Percentiles rank a stretch among this genome's conserved stretches.
phyloP scores from a whole-genome alignment of 2,888 invertebrate species.

The Pelosia muscerda region DNA sequence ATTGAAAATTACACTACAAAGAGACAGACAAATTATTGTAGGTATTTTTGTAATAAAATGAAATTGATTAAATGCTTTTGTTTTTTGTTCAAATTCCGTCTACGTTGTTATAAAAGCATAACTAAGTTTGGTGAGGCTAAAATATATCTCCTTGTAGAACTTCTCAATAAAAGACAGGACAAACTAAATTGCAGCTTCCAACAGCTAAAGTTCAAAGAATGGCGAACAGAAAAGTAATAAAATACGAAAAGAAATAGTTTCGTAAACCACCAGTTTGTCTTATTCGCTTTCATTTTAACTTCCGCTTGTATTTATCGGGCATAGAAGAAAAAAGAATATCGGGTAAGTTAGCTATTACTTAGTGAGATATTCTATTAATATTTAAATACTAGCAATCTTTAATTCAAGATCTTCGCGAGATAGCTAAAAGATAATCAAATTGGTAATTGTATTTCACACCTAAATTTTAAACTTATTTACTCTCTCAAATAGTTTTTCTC shows the following conservation, averaged over 20 bases:
- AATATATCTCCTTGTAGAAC: background rate
- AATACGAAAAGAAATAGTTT: background rate
- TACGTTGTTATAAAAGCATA: too few relatives aligned
- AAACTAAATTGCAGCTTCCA: background rate
- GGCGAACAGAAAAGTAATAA: background rate
- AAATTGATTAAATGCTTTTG: background rate
- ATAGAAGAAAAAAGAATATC: background rate
- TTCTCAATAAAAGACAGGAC: background rate
- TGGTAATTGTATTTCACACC: background rate
- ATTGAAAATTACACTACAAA: too few relatives aligned
- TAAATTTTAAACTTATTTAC: background rate
- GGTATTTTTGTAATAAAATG: background rate
- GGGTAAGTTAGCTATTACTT: too few relatives aligned
- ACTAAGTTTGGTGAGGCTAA: background rate
- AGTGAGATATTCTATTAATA: background rate
- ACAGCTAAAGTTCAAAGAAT: background rate
- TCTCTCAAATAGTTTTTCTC: background rate
- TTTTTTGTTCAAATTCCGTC: background rate
- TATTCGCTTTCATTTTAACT: background rate
- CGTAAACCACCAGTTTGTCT: background rate
- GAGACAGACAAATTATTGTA: too few relatives aligned
- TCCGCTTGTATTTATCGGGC: conserved; percentile 1
- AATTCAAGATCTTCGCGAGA: background rate
- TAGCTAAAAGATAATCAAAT: background rate
- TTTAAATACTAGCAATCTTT: background rate